Percentiles rank a stretch among this genome's conserved stretches.
Evolutionary conservation across 2,888 invertebrate species (phyloP).

Genomic region (Clusia tigrina): DNA sequence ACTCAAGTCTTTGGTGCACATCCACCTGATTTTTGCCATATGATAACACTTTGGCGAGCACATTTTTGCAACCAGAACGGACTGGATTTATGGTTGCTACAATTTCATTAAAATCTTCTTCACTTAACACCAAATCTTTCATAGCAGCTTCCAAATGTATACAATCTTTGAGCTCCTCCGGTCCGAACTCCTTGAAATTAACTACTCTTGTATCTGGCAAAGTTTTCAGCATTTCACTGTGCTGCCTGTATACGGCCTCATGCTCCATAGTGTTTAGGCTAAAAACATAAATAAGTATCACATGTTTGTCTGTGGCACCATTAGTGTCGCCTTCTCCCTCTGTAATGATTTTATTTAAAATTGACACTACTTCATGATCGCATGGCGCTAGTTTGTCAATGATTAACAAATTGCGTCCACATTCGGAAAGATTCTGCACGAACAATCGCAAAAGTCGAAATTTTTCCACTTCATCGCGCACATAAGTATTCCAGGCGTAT

Average conservation of each 20-base stretch:
- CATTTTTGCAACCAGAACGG: slow-evolving; percentile 58
- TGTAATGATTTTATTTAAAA: slow-evolving; percentile 41
- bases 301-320: slow-evolving; percentile 29
- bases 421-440: slow-evolving; percentile 44
- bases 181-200: slow-evolving; percentile 45
- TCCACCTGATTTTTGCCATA: slow-evolving; percentile 43
- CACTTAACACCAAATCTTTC: slow-evolving; percentile 40
- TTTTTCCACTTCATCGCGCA: slow-evolving; percentile 30
- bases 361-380: slow-evolving; percentile 42
- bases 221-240: slow-evolving; percentile 35
- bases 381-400: slow-evolving; percentile 52
- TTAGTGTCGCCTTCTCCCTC: slow-evolving; percentile 9
- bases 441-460: slow-evolving; percentile 31
- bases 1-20: too few relatives aligned
- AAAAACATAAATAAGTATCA: slow-evolving; percentile 55
- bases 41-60: slow-evolving; percentile 52
- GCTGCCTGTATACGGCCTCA: slow-evolving; percentile 28
- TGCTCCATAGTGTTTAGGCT: slow-evolving; percentile 45
- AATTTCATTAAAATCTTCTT: slow-evolving; percentile 44
- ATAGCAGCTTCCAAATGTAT: slow-evolving; percentile 45
- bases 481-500: slow-evolving; percentile 48
- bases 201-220: slow-evolving; percentile 40
- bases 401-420: slow-evolving; percentile 59
- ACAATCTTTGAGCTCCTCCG: slow-evolving; percentile 48
- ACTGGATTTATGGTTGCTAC: slow-evolving; percentile 42